These are phyloP conservation scores for Barbus barbus DNA, from an alignment of 2,113 vertebrate genomes.

Conservation along the genomic window DNA sequence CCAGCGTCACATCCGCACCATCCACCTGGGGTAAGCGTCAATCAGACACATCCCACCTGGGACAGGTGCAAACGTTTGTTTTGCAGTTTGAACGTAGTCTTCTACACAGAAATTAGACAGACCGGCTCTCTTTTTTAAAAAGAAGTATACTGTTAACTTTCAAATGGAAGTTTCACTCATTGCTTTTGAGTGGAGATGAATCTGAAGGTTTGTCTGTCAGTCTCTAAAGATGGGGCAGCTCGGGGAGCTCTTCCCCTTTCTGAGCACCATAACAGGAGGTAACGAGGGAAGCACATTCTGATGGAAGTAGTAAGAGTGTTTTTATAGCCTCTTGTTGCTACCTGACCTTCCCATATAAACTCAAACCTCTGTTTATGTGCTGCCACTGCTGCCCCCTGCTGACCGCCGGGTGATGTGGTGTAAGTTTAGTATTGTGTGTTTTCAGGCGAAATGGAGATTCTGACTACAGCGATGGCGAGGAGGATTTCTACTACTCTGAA, in stretches of 20 bases:
- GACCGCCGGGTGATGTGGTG: conserved; percentile 19
- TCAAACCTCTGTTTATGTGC: not conserved
- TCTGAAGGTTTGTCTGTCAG: conserved; percentile 11
- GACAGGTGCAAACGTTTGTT: too few relatives aligned
- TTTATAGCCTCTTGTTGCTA: conserved; percentile 52
- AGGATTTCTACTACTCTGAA: conserved; percentile 96
- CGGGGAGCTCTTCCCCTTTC: not conserved
- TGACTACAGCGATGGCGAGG: conserved; percentile 91
- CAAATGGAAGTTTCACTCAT: not conserved
- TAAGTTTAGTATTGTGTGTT: not conserved
- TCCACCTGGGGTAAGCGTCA: conserved; percentile 85
- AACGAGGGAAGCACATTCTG: conserved; percentile 39
- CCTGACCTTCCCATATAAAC: conserved; percentile 5
- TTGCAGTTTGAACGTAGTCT: too few relatives aligned
- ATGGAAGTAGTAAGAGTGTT: conserved; percentile 40
- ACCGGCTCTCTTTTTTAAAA: too few relatives aligned
- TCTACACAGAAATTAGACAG: too few relatives aligned
- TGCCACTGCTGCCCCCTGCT: conserved; percentile 68
- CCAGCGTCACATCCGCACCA: conserved; percentile 87
- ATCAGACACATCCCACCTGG: not conserved
- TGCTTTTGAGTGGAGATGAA: not conserved
- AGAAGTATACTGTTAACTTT: not conserved
- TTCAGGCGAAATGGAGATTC: conserved; percentile 84
- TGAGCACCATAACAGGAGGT: conserved; percentile 31
- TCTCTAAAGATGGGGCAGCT: conserved; percentile 4